Percentiles rank a stretch among this genome's conserved stretches.
These are phyloP conservation scores for Delphinapterus leucas DNA, from an alignment of 2,113 vertebrate genomes.

Conservation along the genomic window DNA sequence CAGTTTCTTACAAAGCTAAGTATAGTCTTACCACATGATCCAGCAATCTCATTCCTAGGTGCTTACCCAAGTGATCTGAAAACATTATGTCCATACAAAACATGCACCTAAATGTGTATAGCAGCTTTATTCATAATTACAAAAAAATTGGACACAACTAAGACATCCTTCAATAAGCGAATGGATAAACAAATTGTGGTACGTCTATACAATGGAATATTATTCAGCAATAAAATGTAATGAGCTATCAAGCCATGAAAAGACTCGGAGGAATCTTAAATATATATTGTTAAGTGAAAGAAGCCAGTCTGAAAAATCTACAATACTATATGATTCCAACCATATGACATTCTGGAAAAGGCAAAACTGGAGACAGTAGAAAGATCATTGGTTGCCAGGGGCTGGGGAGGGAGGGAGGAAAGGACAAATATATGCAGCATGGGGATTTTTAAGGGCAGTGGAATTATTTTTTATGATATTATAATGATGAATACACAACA, in stretches of 20 bases:
- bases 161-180: not conserved
- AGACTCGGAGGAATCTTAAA: not conserved
- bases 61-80: not conserved
- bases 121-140: not conserved
- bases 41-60: not conserved
- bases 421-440: not conserved
- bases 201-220: not conserved
- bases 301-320: not conserved
- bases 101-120: not conserved
- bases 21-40: not conserved
- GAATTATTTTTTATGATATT: not conserved
- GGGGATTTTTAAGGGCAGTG: not conserved
- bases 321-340: not conserved
- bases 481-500: too few species aligned
- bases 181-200: not conserved
- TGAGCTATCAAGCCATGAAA: not conserved
- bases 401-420: not conserved
- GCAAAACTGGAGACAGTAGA: not conserved
- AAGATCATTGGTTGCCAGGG: not conserved
- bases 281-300: not conserved
- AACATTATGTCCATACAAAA: not conserved
- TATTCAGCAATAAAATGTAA: not conserved
- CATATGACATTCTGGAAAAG: not conserved
- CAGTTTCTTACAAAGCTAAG: not conserved
- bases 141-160: not conserved